A percentile compares a stretch with the other conserved stretches of the same genome.
These are phyloP conservation scores for Meliscaeva auricollis DNA, from an alignment of 2,888 invertebrate genomes.

Conservation along the genomic window DNA sequence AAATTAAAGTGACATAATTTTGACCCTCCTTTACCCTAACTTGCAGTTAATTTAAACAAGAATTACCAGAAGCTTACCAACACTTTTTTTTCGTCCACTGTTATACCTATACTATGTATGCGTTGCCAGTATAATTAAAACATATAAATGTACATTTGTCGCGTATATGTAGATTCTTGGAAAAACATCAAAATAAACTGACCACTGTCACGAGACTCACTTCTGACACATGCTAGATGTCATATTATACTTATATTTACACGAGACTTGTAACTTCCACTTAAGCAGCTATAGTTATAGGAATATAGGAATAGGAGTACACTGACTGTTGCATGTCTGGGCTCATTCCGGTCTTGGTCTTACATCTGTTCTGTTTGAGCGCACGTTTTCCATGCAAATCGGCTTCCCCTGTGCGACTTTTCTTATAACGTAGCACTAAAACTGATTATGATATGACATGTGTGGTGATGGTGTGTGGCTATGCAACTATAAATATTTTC, in stretches of 20 bases:
- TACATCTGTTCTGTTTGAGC: constrained; percentile 49
- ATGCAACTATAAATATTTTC: constrained; percentile 51
- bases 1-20: constrained; percentile 1
- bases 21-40: background rate
- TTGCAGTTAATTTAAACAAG: constrained; percentile 44
- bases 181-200: constrained; percentile 42
- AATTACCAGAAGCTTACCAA: constrained; percentile 58
- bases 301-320: no score
- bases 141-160: constrained; percentile 5
- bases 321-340: constrained; percentile 61
- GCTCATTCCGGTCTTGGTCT: constrained; percentile 28
- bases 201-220: constrained; percentile 66
- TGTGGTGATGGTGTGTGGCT: background rate
- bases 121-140: constrained; percentile 40
- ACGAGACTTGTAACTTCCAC: background rate
- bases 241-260: background rate
- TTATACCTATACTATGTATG: background rate
- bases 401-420: constrained; percentile 8
- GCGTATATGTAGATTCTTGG: constrained; percentile 11
- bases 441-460: constrained; percentile 44
- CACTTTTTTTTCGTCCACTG: background rate
- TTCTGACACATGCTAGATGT: constrained; percentile 39
- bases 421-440: background rate
- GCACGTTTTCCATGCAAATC: constrained; percentile 39
- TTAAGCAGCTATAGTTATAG: background rate